Conservation (phyloP, 2,797 vertebrate species). For the Basileuterus tristriatus region DNA sequence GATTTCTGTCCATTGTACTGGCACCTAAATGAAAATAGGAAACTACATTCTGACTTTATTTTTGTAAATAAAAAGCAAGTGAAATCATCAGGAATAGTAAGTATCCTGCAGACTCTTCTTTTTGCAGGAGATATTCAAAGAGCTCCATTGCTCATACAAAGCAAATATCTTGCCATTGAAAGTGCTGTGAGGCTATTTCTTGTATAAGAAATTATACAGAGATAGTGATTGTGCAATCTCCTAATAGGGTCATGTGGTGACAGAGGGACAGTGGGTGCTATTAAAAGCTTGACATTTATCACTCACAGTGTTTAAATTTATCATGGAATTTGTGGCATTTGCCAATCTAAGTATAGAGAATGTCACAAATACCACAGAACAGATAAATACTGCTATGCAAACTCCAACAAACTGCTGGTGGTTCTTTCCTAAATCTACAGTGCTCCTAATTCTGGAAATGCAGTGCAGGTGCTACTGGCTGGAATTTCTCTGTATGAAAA, state of each 20-base stretch:
- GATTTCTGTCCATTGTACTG: not conserved
- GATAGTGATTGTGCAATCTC: not conserved
- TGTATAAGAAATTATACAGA: not conserved
- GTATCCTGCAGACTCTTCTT: not conserved
- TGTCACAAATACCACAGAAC: slow-evolving; percentile 50
- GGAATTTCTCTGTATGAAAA: not conserved
- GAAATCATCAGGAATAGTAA: not conserved
- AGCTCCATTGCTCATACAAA: not conserved
- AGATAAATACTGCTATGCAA: slow-evolving; percentile 48
- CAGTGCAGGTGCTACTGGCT: not conserved
- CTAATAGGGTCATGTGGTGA: slow-evolving; percentile 46
- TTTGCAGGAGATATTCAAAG: not conserved
- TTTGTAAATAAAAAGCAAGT: not conserved
- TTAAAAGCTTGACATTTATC: slow-evolving; percentile 70
- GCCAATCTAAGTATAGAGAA: slow-evolving; percentile 62
- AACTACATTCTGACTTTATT: not conserved
- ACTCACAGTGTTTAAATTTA: slow-evolving; percentile 59
- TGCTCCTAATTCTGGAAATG: not conserved
- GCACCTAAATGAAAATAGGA: not conserved
- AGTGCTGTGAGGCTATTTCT: not conserved
- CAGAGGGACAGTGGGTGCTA: slow-evolving; percentile 8
- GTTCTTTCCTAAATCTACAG: not conserved
- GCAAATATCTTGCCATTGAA: not conserved
- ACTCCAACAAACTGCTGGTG: not conserved
- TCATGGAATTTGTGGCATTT: slow-evolving; percentile 60